phyloP scores from a whole-genome alignment of 2,113 vertebrate genomes.

The Hystrix brachyura region DNA sequence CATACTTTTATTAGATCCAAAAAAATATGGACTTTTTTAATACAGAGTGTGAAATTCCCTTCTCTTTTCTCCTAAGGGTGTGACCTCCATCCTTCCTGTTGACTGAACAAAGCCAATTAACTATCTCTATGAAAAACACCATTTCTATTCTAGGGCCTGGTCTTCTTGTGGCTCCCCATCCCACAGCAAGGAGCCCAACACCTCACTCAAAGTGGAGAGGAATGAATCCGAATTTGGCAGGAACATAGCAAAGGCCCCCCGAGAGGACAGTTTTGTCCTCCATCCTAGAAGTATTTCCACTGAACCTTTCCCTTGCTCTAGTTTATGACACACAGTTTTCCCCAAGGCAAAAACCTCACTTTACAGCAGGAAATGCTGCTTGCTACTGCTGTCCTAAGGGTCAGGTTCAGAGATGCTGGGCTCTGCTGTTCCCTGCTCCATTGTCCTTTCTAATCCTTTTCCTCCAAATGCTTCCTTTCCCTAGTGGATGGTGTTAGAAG shows the following conservation, averaged over 20 bases:
- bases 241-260: not conserved
- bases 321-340: accelerated
- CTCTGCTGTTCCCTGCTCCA: not conserved
- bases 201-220: not conserved
- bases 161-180: not conserved
- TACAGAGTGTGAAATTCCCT: slow-evolving; percentile 12
- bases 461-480: not conserved
- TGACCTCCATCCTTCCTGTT: not conserved
- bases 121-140: not conserved
- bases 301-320: not conserved
- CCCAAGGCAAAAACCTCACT: not conserved
- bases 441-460: not conserved
- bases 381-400: not conserved
- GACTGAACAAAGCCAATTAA: not conserved
- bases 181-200: not conserved
- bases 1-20: not conserved
- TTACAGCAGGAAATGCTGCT: not conserved
- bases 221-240: not conserved
- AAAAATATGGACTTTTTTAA: not conserved
- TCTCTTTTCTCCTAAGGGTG: not conserved
- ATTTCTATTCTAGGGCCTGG: not conserved
- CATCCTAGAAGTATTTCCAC: not conserved
- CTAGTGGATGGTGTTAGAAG: not conserved
- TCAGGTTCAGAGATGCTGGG: not conserved
- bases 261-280: not conserved